Percentiles rank a stretch among this genome's conserved stretches.
These are phyloP conservation scores for Sarcophaga bullata DNA, from an alignment of 1,140 invertebrate genomes.

Conservation along the genomic window DNA sequence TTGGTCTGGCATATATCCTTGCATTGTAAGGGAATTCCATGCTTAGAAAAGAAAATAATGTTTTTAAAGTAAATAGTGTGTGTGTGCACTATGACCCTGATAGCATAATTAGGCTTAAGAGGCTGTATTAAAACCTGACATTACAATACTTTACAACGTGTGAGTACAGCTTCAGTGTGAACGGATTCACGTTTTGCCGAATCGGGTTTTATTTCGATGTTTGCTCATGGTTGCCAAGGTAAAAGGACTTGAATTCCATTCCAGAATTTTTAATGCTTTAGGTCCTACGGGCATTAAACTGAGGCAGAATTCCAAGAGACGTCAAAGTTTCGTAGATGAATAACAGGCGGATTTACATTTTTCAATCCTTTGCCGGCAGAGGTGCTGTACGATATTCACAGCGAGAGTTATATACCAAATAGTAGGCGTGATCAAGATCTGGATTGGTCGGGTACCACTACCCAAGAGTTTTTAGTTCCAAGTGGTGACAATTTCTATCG, in stretches of 20 bases:
- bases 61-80: too few relatives aligned
- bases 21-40: too few relatives aligned
- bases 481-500: conserved; percentile 60
- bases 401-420: conserved; percentile 43
- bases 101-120: too few relatives aligned
- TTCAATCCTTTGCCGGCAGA: conserved; percentile 41
- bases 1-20: too few relatives aligned
- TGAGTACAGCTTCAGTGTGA: conserved; percentile 77
- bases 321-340: conserved; percentile 51
- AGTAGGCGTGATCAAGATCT: conserved; percentile 51
- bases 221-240: conserved; percentile 80
- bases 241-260: too few relatives aligned
- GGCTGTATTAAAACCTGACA: too few relatives aligned
- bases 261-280: neutral
- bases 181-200: conserved; percentile 85
- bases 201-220: conserved; percentile 83
- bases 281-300: conserved; percentile 56
- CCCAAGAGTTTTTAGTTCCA: conserved; percentile 51
- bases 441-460: conserved; percentile 50
- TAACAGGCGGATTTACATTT: neutral
- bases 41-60: too few relatives aligned
- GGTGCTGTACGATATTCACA: conserved; percentile 56
- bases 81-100: too few relatives aligned
- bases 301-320: conserved; percentile 61
- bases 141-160: too few relatives aligned